phyloP scores from a whole-genome alignment of 2,888 invertebrate genomes.

The Caenorhabditis wallacei region DNA sequence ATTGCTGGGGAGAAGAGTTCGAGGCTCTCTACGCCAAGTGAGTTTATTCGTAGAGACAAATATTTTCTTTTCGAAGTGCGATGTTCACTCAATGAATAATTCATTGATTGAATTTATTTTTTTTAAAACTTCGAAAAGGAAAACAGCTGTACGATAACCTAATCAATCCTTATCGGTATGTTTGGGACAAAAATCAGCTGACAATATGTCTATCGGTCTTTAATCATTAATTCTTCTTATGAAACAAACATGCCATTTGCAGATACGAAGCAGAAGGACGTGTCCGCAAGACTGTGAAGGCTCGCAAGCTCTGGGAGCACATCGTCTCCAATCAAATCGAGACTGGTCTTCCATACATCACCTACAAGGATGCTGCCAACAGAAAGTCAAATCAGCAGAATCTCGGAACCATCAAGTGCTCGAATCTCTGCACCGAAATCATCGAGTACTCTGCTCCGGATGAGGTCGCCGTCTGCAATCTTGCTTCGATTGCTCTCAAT shows the following conservation, averaged over 20 bases:
- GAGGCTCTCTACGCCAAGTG: conserved; percentile 90
- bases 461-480: conserved; percentile 93
- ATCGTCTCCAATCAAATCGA: conserved; percentile 92
- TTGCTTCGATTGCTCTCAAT: conserved; percentile 97
- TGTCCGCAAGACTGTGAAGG: conserved; percentile 86
- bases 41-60: conserved; percentile 58
- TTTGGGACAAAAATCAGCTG: conserved; percentile 53
- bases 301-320: conserved; percentile 94
- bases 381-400: conserved; percentile 98
- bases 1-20: conserved; percentile 96
- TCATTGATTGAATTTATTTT: conserved; percentile 15
- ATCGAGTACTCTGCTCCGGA: conserved; percentile 89
- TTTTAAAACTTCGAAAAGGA: conserved; percentile 47
- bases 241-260: conserved; percentile 5
- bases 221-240: not conserved
- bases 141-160: conserved; percentile 58
- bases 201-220: too few relatives aligned
- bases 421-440: conserved; percentile 98
- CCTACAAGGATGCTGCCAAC: conserved; percentile 91
- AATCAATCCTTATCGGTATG: conserved; percentile 9
- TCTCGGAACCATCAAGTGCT: conserved; percentile 97
- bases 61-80: conserved; percentile 42
- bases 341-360: conserved; percentile 97
- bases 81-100: conserved; percentile 25
- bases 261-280: conserved; percentile 82